phyloP scores from a whole-genome alignment of 2,888 invertebrate genomes.

The Phania funesta region DNA sequence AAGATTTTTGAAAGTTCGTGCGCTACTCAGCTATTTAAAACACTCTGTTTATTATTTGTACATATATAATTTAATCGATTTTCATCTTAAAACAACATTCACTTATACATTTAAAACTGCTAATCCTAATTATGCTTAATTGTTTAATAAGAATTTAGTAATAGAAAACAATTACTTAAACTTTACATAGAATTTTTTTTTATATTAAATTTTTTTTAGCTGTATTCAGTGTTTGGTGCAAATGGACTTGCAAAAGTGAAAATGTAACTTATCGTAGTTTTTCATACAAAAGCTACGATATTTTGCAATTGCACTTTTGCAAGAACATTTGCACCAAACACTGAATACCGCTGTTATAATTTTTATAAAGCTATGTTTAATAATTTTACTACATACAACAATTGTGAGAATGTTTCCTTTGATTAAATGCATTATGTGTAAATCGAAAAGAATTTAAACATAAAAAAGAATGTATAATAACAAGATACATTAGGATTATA shows the following conservation, averaged over 20 bases:
- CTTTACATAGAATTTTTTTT: neutral
- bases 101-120: neutral
- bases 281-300: no score
- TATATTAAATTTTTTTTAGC: no score
- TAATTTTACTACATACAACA: neutral
- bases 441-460: neutral
- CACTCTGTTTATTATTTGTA: slow-evolving; percentile 2
- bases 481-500: neutral
- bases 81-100: neutral
- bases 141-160: slow-evolving; percentile 1
- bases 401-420: neutral
- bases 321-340: no score
- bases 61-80: slow-evolving; percentile 19
- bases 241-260: no score
- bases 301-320: no score
- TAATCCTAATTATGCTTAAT: slow-evolving; percentile 25
- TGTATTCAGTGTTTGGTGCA: no score
- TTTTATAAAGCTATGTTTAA: slow-evolving; percentile 8
- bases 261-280: no score
- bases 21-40: neutral
- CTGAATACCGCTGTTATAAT: no score
- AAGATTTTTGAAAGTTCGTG: neutral
- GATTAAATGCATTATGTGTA: slow-evolving; percentile 7
- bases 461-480: neutral
- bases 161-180: slow-evolving; percentile 26